Base-by-base conservation (phyloP, 2,797 vertebrate species). In the Lateolabrax maculatus region DNA sequence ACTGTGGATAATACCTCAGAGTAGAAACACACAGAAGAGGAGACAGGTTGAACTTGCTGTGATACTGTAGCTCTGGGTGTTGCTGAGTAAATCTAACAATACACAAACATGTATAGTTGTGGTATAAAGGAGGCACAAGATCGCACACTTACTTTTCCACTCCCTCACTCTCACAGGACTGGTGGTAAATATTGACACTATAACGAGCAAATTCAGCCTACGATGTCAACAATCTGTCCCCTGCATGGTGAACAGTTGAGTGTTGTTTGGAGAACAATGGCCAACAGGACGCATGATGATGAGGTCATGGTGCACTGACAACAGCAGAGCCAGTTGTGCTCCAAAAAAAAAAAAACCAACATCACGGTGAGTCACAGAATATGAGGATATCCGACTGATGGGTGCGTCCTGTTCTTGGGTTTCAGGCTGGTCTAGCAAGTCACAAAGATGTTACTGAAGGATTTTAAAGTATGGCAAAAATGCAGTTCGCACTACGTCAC, bases 231-330 rank as follows among this genome's bases (percentile, higher is more conserved):
- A 60, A 41, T 64, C 60, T 52, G 68, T 61, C 70, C 48, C n/a
- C 19, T 58, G 16, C 66, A 74, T 7, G 73, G 58, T 21, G 63
- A 82, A 87, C 44, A 63, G 79, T 75, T 31, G 13, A 57, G 64
- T 49, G 71, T 77, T 84, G 87, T 62, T 49, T 23, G 56, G 67
- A 68, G 81, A 90, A 92, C 88, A 92, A 93, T 86, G 75, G 61
- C 29, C 60, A 31, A 81, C 65, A 71, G 71, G 83, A 83, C 49
- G 60, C 55, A 13, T 83, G 77, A 60, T 62, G 75, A 80, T 90
- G 89, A 92, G 83, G 71, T 91, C 90, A 90, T 60, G 16, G 64
- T 79, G 49, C 43, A 19, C 46, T 51, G 52, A 53, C 84, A 68
- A 62, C 69, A 77, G 66, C 27, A 23, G 72, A 81, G 69, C 49